Evolutionary conservation across 2,797 vertebrate genomes (phyloP), one percentile per base, ranked within the genome.

Genomic region (Onychomys torridus): DNA sequence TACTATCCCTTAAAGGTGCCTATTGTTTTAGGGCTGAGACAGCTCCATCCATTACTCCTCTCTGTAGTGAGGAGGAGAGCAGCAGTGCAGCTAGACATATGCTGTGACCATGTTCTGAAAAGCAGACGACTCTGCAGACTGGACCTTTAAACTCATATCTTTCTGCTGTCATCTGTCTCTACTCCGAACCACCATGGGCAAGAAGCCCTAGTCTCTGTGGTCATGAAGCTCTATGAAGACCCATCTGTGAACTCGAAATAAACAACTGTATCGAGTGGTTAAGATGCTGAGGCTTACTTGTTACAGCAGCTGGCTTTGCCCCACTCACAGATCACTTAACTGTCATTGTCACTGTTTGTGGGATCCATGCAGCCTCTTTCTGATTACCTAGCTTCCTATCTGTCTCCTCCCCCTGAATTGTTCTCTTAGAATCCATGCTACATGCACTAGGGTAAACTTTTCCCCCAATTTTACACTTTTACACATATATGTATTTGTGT

Each of bases 171-270:
- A 59, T 52, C 40, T 5, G 34, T n/a, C 76, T 69, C 86, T 43
- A 27, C 4, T 3, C 3, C 0, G 12, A 76, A 43, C 12, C 55
- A 25, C 67, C 1, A 3, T 2, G 6, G 12, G 23, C 65, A 37
- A 69, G 49, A 37, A 29, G 10, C 32, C 57, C 43, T 14, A 49
- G 46, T 25, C 37, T 63, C 4, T 61, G 23, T 71, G n/a, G 34
- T 9, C 16, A 77, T 37, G 77, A 76, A 87, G 34, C 40, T 8
- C 52, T 13, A 2, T 8, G 17, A 61, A 73, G 34, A 78, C 19
- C 32, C 77, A 79, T n/a, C 52, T 37, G 52, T 0, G 43, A 83
- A 73, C 52, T 23, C 34, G 78, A 92, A 79, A 49, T 9, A 69
- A 55, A 73, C 34, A 9, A 59, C n/a, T 63, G 71, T 34, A 32